phyloP scores from a whole-genome alignment of 2,888 invertebrate species.

The Amphipyra berbera region DNA sequence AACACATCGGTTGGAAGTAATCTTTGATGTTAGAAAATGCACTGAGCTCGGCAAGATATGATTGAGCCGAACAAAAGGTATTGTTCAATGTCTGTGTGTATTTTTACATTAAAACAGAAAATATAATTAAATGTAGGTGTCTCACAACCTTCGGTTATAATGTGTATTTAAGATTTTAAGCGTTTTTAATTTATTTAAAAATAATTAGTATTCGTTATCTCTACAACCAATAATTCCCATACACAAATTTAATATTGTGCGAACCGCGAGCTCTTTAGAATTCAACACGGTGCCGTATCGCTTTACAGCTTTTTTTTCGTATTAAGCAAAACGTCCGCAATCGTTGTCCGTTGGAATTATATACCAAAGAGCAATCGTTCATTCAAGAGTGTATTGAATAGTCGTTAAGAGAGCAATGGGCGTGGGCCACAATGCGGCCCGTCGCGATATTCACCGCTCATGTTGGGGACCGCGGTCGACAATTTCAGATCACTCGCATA shows the following conservation, averaged over 20 bases:
- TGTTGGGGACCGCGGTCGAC: constrained; percentile 75
- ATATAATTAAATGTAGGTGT: constrained; percentile 1
- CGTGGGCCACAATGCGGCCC: constrained; percentile 83
- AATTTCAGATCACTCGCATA: constrained; percentile 88
- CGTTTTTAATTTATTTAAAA: constrained; percentile 2
- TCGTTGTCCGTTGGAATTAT: constrained; percentile 84
- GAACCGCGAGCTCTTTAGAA: constrained; percentile 69
- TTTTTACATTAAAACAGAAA: constrained; percentile 15
- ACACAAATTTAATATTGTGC: constrained; percentile 68
- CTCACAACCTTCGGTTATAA: neutral
- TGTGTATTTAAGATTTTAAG: neutral
- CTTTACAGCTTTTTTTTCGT: constrained; percentile 84
- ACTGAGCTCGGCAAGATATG: constrained; percentile 32
- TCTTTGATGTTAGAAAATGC: constrained; percentile 46
- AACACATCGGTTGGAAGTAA: constrained; percentile 43
- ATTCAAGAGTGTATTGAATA: constrained; percentile 88
- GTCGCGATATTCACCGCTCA: constrained; percentile 62
- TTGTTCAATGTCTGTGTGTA: constrained; percentile 14
- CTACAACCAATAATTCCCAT: constrained; percentile 72
- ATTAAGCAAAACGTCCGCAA: constrained; percentile 74
- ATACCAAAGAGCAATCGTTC: constrained; percentile 88
- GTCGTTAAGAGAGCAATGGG: constrained; percentile 85
- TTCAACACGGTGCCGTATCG: constrained; percentile 77
- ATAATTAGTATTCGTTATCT: constrained; percentile 28
- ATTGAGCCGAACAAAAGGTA: constrained; percentile 44